Conservation (phyloP, 1,140 invertebrate species). For the Drosophila hydei region DNA sequence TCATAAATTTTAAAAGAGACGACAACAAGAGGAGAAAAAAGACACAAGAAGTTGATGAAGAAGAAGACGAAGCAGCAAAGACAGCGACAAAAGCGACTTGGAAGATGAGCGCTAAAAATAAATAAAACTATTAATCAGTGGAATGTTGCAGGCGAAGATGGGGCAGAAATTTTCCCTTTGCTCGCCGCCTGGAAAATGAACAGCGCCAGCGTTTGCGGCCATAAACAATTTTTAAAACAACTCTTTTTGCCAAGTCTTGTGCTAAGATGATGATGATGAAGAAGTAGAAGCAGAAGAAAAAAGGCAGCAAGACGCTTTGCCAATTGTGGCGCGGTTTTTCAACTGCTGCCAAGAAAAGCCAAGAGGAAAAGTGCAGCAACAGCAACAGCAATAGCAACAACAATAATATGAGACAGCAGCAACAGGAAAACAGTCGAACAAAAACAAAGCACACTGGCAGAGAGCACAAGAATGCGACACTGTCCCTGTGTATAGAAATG, state of each 20-base stretch:
- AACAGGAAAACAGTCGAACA: slow-evolving; percentile 55
- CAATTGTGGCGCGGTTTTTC: slow-evolving; percentile 80
- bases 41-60: slow-evolving; percentile 8
- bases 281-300: slow-evolving; percentile 24
- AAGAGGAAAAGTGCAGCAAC: slow-evolving; percentile 66
- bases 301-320: slow-evolving; percentile 61
- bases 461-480: slow-evolving; percentile 52
- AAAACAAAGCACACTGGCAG: slow-evolving; percentile 46
- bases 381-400: slow-evolving; percentile 46
- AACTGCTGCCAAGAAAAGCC: slow-evolving; percentile 76
- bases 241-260: slow-evolving; percentile 75
- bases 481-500: slow-evolving; percentile 17
- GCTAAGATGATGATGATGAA: slow-evolving; percentile 21
- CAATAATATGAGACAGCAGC: slow-evolving; percentile 32
- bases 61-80: slow-evolving; percentile 3
- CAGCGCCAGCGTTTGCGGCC: slow-evolving; percentile 69
- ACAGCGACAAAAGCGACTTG: slow-evolving; percentile 63
- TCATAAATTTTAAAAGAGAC: slow-evolving; percentile 70
- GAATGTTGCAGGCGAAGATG: slow-evolving; percentile 51
- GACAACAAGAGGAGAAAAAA: slow-evolving; percentile 60
- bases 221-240: slow-evolving; percentile 83
- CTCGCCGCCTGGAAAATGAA: slow-evolving; percentile 65
- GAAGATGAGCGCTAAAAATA: slow-evolving; percentile 81
- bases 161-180: slow-evolving; percentile 51
- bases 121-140: slow-evolving; percentile 81